Evolutionary conservation across 1,140 invertebrate genomes (phyloP).

Genomic region (Cecropterus lyciades): DNA sequence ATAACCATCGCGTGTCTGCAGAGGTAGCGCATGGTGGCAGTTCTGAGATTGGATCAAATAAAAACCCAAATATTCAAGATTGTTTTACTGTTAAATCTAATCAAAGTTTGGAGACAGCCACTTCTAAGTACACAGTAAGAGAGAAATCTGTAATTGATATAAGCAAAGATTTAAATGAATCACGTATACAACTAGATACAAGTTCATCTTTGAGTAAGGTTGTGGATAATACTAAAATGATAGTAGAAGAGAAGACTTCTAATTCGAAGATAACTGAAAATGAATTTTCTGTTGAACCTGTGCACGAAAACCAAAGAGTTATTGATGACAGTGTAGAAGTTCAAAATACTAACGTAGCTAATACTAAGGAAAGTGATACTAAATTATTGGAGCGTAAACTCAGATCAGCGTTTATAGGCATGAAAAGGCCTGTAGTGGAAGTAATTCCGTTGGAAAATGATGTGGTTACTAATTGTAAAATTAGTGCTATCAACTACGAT

Average conservation of each 20-base stretch:
- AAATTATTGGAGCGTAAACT: not conserved
- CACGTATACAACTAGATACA: not conserved
- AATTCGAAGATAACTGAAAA: no score
- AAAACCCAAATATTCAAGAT: not conserved
- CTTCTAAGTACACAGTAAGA: no score
- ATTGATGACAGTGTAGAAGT: no score
- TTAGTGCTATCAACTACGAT: constrained; percentile 37
- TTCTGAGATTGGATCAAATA: not conserved
- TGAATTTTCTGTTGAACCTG: no score
- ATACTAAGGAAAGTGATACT: not conserved
- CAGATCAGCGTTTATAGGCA: not conserved
- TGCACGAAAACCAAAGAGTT: no score
- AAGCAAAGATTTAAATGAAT: not conserved
- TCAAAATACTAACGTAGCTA: not conserved
- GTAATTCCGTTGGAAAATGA: constrained; percentile 4
- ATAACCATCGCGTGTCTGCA: no score
- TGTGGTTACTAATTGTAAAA: constrained; percentile 2
- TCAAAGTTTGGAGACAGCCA: not conserved
- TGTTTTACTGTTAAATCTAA: not conserved
- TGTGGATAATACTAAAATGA: no score
- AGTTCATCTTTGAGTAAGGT: not conserved
- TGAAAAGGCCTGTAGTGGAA: constrained; percentile 2
- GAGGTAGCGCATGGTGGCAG: no score
- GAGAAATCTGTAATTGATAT: not conserved
- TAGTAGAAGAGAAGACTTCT: no score